A percentile compares a stretch with the other conserved stretches of the same genome.
These are phyloP conservation scores for Triplophysa bombifrons DNA, from an alignment of 2,797 vertebrate genomes.

Conservation along the genomic window DNA sequence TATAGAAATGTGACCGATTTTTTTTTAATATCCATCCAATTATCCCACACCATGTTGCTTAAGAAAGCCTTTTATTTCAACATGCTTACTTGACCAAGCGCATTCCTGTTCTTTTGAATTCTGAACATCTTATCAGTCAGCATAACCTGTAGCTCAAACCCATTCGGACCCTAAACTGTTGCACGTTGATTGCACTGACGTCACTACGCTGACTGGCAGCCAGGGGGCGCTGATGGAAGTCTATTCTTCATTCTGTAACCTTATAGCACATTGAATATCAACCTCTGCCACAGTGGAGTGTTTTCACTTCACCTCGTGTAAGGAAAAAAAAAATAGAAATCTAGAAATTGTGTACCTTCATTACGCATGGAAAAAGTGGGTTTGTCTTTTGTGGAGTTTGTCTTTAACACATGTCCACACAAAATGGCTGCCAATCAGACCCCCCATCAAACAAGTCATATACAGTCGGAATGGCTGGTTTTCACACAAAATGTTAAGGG, in stretches of 20 bases:
- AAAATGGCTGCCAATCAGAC: constrained; percentile 50
- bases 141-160: constrained; percentile 27
- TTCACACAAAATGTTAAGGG: not conserved
- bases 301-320: not conserved
- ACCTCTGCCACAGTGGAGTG: not conserved
- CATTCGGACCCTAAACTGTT: not conserved
- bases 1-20: not conserved
- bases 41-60: not conserved
- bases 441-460: not conserved
- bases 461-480: not conserved
- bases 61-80: not conserved
- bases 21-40: not conserved
- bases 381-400: not conserved
- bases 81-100: not conserved
- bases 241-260: not conserved
- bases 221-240: constrained; percentile 25
- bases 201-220: not conserved
- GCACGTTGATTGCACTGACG: not conserved
- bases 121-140: not conserved
- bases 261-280: not conserved
- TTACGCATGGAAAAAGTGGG: not conserved
- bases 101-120: not conserved
- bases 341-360: not conserved
- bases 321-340: not conserved
- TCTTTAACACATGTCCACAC: not conserved